Base-by-base conservation (phyloP, 1,140 invertebrate species). In the Drosophila lini region DNA sequence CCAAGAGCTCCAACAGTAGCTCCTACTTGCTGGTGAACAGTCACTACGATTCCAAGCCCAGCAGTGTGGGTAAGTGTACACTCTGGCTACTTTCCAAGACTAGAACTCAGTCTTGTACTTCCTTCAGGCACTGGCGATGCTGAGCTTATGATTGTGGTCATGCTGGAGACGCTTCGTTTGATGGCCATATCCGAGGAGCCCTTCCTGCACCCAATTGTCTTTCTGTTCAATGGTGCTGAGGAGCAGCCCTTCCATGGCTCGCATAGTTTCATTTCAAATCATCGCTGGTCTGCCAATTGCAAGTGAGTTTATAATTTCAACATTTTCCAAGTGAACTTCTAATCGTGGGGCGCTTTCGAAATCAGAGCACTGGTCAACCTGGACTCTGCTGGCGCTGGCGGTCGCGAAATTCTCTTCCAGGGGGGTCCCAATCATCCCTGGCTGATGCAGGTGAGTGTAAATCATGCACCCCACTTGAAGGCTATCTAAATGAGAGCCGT, bases 381-480 rank as follows among this genome's bases (percentile, higher is more conserved):
- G 69, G 98, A 99, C 93, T 97, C 98, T 38, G 98, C 97, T 91
- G 98, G 98, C n/a, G 95, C 96, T 59, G 98, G 98, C 38, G 98
- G 98, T 7, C 94, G 97, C 81, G 98, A 99, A 94, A 94, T 98
- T 75, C 94, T 99, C 38, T 99, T 99, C 93, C 98, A 99, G 94
- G 96, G 97, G 70, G 98, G 98, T 36, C 97, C 98, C 40, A 95
- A 96, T 81, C 96, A 97, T 93, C 96, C 97, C 1, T 98, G 97
- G 97, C 94, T 98, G 42, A 94, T 98, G 78, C 94, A 96, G 94
- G 96, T 96, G 92, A 74, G 83, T 73, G 36, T 9, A 56, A 61
- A 60, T 41, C 58, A 41, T 36, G 40, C 13, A 42, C 38, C 44
- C 61, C 65, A 69, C 65, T 69, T 69, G 38, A 55, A 16, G 34